Conservation (phyloP, 1,140 invertebrate genomes). For the Drosophila oshimai region DNA sequence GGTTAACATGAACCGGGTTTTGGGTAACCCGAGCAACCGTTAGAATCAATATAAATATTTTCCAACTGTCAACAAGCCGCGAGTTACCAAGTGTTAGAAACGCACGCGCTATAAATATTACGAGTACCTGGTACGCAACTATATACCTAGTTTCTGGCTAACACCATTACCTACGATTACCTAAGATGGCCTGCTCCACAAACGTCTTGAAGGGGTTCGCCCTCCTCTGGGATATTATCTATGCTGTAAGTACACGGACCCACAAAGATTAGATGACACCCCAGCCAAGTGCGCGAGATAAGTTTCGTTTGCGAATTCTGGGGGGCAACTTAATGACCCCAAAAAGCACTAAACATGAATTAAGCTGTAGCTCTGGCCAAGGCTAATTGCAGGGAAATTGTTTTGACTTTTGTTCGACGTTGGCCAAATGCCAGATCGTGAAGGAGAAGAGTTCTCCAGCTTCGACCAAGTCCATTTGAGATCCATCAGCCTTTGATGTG, state of each 20-base stretch:
- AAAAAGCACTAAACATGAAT: conserved; percentile 9
- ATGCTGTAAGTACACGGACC: conserved; percentile 57
- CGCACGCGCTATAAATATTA: conserved; percentile 1
- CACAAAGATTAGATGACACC: neutral
- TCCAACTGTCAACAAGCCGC: conserved; percentile 46
- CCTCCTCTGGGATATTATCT: conserved; percentile 65
- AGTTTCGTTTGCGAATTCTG: neutral
- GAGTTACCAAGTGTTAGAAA: conserved; percentile 37
- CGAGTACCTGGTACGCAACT: neutral
- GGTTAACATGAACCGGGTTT: conserved; percentile 55
- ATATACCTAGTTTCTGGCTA: neutral
- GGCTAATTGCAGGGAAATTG: conserved; percentile 27
- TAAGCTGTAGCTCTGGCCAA: conserved; percentile 17
- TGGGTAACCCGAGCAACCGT: conserved; percentile 59
- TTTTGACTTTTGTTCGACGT: neutral
- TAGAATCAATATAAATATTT: conserved; percentile 59
- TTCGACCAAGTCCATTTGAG: conserved; percentile 25
- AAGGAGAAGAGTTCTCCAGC: conserved; percentile 1
- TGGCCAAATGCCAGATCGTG: conserved; percentile 23
- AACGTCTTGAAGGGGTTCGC: conserved; percentile 60
- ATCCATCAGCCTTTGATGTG: conserved; percentile 22
- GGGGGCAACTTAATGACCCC: neutral
- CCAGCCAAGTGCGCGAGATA: neutral
- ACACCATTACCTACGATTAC: neutral
- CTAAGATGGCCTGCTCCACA: conserved; percentile 75